phyloP scores from a whole-genome alignment of 1,140 invertebrate species.

The Neotoxoptera formosana region DNA sequence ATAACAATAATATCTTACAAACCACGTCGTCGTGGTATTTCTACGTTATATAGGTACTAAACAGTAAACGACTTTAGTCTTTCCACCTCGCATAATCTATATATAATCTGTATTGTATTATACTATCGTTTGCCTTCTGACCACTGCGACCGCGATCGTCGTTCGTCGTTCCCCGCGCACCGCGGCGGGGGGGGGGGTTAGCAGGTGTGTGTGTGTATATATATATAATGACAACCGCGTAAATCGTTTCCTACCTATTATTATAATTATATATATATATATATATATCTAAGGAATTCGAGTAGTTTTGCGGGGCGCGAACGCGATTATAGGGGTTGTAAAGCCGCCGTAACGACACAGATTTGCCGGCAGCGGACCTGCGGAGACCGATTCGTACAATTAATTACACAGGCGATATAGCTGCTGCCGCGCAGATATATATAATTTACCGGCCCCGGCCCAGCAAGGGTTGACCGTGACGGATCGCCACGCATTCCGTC shows the following conservation, averaged over 20 bases:
- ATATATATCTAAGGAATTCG: background rate
- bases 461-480: background rate
- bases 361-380: background rate
- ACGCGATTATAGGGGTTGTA: constrained; percentile 11
- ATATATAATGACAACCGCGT: background rate
- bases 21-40: background rate
- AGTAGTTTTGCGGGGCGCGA: background rate
- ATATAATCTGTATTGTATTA: background rate
- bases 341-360: background rate
- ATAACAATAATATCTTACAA: background rate
- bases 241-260: background rate
- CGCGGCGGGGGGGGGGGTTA: too few relatives aligned
- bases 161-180: background rate
- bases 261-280: too few relatives aligned
- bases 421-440: background rate
- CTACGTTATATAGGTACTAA: background rate
- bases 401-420: background rate
- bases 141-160: background rate
- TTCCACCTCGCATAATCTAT: background rate
- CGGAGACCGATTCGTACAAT: background rate
- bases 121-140: background rate
- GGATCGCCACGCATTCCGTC: background rate
- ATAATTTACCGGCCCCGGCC: background rate
- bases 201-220: too few relatives aligned
- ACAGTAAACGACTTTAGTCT: background rate